These are phyloP conservation scores for Chrosomus eos DNA, from an alignment of 2,797 vertebrate genomes.

Conservation along the genomic window DNA sequence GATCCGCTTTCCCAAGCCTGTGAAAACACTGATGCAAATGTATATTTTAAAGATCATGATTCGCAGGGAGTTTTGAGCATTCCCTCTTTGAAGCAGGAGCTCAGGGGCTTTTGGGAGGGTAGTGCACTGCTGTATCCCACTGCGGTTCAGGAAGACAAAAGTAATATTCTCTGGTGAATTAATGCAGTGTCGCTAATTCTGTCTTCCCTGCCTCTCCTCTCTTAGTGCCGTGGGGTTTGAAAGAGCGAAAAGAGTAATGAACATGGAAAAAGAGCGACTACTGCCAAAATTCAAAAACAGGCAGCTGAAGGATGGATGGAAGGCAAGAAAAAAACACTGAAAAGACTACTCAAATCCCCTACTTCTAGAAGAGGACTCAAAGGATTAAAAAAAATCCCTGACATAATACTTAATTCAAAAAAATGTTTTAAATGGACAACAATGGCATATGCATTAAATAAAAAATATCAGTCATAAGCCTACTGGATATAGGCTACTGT, in stretches of 20 bases:
- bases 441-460: neutral
- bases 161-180: conserved; percentile 81
- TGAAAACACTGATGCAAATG: conserved; percentile 47
- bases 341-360: conserved; percentile 15
- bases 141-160: conserved; percentile 61
- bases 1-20: conserved; percentile 23
- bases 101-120: conserved; percentile 66
- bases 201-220: conserved; percentile 67
- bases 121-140: conserved; percentile 68
- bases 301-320: conserved; percentile 10
- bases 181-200: conserved; percentile 77
- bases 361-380: neutral
- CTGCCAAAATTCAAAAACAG: conserved; percentile 42
- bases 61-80: conserved; percentile 36
- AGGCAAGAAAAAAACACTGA: conserved; percentile 15
- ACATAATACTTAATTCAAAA: neutral
- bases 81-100: conserved; percentile 52
- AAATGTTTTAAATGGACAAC: neutral
- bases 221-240: conserved; percentile 69
- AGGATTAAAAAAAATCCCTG: neutral
- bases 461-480: neutral
- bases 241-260: conserved; percentile 67
- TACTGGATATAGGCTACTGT: neutral
- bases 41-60: conserved; percentile 45
- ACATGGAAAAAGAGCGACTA: conserved; percentile 51